Percentiles rank a stretch among this genome's conserved stretches.
Conservation (phyloP, 23 tunicate species). For the Ascidia mentula region DNA sequence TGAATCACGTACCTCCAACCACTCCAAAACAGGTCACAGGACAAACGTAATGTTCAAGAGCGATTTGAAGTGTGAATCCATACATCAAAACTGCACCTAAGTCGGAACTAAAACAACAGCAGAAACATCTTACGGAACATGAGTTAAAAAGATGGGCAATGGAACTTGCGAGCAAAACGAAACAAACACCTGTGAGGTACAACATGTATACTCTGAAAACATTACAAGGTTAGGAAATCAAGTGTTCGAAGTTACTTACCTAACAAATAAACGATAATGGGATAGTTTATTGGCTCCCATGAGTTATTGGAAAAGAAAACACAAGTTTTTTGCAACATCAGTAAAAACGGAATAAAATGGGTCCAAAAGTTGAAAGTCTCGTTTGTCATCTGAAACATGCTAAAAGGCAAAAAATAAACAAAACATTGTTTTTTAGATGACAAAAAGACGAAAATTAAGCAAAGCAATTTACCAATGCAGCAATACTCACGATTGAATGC, state of each 20-base stretch:
- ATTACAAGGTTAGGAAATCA: too few relatives aligned
- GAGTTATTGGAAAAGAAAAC: not conserved
- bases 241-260: too few relatives aligned
- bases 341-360: constrained; percentile 1
- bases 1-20: not conserved
- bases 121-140: not conserved
- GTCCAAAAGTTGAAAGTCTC: constrained; percentile 23
- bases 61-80: constrained; percentile 17
- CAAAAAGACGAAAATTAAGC: too few relatives aligned
- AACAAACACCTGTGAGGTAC: constrained; percentile 6
- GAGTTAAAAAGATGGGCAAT: constrained; percentile 18
- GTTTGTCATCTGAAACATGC: not conserved
- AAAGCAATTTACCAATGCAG: not conserved
- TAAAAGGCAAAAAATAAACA: too few relatives aligned
- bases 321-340: not conserved
- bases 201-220: too few relatives aligned
- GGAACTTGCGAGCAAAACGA: constrained; percentile 22
- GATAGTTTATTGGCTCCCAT: not conserved
- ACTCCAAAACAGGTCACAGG: constrained; percentile 22
- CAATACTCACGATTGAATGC: constrained; percentile 15
- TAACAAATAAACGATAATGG: not conserved
- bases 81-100: constrained; percentile 14
- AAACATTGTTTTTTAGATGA: too few relatives aligned
- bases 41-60: constrained; percentile 17
- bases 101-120: constrained; percentile 15